phyloP scores from a whole-genome alignment of 1,140 invertebrate species.

The Pseudomyrmex sp. region DNA sequence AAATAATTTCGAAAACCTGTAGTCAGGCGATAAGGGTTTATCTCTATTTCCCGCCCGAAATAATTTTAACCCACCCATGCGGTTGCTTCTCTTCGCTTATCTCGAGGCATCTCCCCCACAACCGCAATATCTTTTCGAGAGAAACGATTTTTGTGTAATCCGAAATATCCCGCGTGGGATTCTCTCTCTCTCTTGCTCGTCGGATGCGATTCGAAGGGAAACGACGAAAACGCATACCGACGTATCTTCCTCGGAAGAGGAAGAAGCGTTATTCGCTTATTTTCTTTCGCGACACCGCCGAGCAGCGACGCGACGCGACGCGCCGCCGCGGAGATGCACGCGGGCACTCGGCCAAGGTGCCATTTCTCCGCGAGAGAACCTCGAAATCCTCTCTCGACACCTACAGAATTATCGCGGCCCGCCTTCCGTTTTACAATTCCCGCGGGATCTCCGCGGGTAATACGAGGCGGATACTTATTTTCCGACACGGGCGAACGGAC shows the following conservation, averaged over 20 bases:
- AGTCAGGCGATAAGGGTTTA: no score
- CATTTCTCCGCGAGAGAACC: constrained; percentile 48
- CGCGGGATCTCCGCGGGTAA: constrained; percentile 59
- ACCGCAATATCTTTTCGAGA: neutral
- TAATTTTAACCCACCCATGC: no score
- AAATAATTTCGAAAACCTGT: neutral
- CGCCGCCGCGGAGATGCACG: constrained; percentile 8
- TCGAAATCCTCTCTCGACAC: constrained; percentile 67
- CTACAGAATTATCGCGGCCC: constrained; percentile 69
- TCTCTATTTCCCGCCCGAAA: no score
- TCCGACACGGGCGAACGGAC: constrained; percentile 52
- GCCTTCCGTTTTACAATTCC: constrained; percentile 71
- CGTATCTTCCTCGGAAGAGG: neutral
- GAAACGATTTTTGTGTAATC: neutral
- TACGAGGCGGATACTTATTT: constrained; percentile 68
- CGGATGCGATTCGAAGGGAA: constrained; percentile 1
- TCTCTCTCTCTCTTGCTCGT: no score
- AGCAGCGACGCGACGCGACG: neutral
- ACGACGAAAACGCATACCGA: neutral
- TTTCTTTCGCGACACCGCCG: constrained; percentile 60
- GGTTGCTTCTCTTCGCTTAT: neutral
- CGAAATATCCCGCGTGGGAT: neutral
- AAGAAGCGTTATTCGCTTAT: constrained; percentile 34
- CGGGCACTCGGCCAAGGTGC: constrained; percentile 71
- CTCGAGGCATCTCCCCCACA: neutral